phyloP scores from a whole-genome alignment of 2,113 vertebrate genomes.

The Struthio camelus region DNA sequence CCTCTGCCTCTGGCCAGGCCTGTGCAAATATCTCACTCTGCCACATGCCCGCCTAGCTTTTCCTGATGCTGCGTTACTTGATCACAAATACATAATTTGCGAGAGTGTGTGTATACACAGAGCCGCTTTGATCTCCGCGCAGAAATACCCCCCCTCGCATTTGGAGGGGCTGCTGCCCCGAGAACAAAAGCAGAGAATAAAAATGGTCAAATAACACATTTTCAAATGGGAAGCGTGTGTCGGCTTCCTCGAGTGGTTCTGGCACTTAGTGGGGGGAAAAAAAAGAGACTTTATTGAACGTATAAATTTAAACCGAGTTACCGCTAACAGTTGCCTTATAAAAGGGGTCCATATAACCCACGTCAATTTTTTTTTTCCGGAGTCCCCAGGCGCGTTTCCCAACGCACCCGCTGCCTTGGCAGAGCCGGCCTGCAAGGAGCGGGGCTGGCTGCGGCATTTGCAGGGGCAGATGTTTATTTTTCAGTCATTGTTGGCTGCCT shows the following conservation, averaged over 20 bases:
- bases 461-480: conserved; percentile 72
- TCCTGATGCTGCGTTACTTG: conserved; percentile 50
- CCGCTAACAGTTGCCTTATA: conserved; percentile 56
- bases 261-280: not conserved
- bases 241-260: conserved; percentile 43
- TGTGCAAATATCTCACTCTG: conserved; percentile 65
- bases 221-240: conserved; percentile 62
- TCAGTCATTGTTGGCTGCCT: conserved; percentile 69
- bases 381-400: conserved; percentile 19
- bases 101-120: conserved; percentile 64
- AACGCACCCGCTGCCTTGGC: conserved; percentile 40
- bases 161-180: conserved; percentile 10
- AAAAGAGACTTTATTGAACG: conserved; percentile 49
- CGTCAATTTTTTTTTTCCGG: not conserved
- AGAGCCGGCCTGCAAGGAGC: not conserved
- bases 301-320: conserved; percentile 59
- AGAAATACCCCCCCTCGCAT: not conserved
- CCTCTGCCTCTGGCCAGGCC: conserved; percentile 52
- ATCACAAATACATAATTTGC: conserved; percentile 71
- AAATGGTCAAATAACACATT: conserved; percentile 53
- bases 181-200: conserved; percentile 57
- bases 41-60: conserved; percentile 49
- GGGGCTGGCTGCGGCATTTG: not conserved
- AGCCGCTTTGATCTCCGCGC: conserved; percentile 18
- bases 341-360: conserved; percentile 52